phyloP scores from a whole-genome alignment of 2,113 vertebrate genomes.

The Caranx ignobilis region DNA sequence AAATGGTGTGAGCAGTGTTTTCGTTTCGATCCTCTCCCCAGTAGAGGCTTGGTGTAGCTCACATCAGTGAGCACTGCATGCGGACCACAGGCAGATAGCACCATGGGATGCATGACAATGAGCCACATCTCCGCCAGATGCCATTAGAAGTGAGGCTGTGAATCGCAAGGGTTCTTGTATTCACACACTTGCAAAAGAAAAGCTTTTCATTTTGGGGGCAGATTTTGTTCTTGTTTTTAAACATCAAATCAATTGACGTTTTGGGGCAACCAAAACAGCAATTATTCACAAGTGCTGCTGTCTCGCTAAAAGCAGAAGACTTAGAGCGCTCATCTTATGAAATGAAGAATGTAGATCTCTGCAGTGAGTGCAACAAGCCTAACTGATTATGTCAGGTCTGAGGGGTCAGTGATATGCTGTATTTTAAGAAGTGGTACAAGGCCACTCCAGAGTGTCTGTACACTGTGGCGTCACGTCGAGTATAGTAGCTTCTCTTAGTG shows the following conservation, averaged over 20 bases:
- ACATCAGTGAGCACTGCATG: conserved; percentile 74
- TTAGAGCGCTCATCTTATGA: neutral
- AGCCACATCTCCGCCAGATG: conserved; percentile 72
- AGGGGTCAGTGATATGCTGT: conserved; percentile 33
- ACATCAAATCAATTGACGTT: conserved; percentile 14
- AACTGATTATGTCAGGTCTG: conserved; percentile 52
- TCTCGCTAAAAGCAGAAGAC: neutral
- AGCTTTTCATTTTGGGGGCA: conserved; percentile 11
- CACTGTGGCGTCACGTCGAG: conserved; percentile 37
- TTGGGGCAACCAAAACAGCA: neutral
- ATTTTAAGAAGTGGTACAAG: conserved; percentile 61
- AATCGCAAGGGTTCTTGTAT: conserved; percentile 51
- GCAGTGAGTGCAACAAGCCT: conserved; percentile 19
- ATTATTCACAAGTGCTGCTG: conserved; percentile 7
- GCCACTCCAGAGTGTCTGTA: conserved; percentile 43
- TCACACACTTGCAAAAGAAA: conserved; percentile 34
- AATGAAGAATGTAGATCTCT: conserved; percentile 15
- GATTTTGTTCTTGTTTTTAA: conserved; percentile 1
- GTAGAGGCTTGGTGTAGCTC: conserved; percentile 52
- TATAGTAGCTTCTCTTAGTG: conserved; percentile 45
- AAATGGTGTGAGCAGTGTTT: conserved; percentile 41
- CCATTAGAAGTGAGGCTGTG: conserved; percentile 55
- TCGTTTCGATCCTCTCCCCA: conserved; percentile 52
- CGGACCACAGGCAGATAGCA: conserved; percentile 68
- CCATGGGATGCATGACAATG: conserved; percentile 76